Evolutionary conservation across 2,888 invertebrate species (phyloP).

Genomic region (Eupithecia tripunctaria): DNA sequence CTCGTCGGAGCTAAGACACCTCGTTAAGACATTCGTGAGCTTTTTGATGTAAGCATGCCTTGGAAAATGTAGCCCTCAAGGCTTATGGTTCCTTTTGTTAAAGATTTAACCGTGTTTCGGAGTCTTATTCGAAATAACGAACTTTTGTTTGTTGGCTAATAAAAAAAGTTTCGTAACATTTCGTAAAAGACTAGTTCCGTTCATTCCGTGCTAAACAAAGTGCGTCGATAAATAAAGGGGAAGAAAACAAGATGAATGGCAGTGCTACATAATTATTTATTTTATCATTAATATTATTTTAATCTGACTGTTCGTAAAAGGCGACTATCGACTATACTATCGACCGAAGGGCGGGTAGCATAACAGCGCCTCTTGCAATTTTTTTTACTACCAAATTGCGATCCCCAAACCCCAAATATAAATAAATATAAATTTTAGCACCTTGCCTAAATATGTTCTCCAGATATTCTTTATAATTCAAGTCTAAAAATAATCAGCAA

Average conservation of each 20-base stretch:
- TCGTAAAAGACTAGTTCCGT: neutral
- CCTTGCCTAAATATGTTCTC: too few species aligned
- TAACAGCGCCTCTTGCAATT: too few species aligned
- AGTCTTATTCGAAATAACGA: neutral
- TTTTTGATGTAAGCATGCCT: slow-evolving; percentile 41
- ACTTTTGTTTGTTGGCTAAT: neutral
- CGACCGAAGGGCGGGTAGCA: too few species aligned
- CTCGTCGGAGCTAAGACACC: slow-evolving; percentile 43
- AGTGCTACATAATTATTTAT: neutral
- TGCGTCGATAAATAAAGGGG: neutral
- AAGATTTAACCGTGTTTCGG: neutral
- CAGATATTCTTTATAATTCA: too few species aligned
- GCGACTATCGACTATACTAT: too few species aligned
- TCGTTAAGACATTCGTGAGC: slow-evolving; percentile 46
- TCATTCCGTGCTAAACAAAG: neutral
- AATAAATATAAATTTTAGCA: too few species aligned
- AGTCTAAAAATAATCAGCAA: too few species aligned
- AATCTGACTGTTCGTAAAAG: too few species aligned
- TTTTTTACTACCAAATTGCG: too few species aligned
- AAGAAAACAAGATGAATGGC: neutral
- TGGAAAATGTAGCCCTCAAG: slow-evolving; percentile 46
- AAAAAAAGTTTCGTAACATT: neutral
- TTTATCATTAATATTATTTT: neutral
- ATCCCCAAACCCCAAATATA: too few species aligned
- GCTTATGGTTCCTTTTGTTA: slow-evolving; percentile 15